Evolutionary conservation across 92 coral and sea anemone genomes (phyloP).

Genomic region (Heliopora coerulea): DNA sequence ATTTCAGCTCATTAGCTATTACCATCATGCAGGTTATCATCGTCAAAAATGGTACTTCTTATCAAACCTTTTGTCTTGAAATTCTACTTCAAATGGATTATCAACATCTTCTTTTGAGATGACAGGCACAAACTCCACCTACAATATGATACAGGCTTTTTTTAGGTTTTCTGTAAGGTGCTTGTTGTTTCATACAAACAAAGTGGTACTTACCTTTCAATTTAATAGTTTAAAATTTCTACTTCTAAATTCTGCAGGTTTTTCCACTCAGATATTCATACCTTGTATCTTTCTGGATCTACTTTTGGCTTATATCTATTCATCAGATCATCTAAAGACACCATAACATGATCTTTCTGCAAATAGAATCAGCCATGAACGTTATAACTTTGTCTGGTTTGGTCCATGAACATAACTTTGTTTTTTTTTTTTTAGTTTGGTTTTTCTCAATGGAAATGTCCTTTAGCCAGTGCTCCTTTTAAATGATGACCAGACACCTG

Average conservation of each 20-base stretch:
- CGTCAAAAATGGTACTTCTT: too few relatives aligned
- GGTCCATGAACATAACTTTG: too few relatives aligned
- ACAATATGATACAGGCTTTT: background rate
- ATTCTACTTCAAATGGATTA: background rate
- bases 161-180: background rate
- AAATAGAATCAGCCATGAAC: background rate
- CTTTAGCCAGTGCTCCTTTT: too few relatives aligned
- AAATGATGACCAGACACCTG: background rate
- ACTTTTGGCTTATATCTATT: constrained; percentile 83
- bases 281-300: constrained; percentile 69
- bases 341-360: constrained; percentile 81
- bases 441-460: too few relatives aligned
- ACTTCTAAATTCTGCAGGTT: background rate
- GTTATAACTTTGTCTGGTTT: too few relatives aligned
- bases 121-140: constrained; percentile 79
- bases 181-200: background rate
- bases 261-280: background rate
- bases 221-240: background rate
- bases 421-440: too few relatives aligned
- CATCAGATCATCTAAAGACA: constrained; percentile 76
- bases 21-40: too few relatives aligned
- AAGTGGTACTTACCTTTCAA: background rate
- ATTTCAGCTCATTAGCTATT: too few relatives aligned
- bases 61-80: constrained; percentile 41
- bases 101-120: constrained; percentile 39